Evolutionary conservation across 2,113 vertebrate species (phyloP), one percentile per base, ranked within the genome.

Genomic region (Archilochus colubris): DNA sequence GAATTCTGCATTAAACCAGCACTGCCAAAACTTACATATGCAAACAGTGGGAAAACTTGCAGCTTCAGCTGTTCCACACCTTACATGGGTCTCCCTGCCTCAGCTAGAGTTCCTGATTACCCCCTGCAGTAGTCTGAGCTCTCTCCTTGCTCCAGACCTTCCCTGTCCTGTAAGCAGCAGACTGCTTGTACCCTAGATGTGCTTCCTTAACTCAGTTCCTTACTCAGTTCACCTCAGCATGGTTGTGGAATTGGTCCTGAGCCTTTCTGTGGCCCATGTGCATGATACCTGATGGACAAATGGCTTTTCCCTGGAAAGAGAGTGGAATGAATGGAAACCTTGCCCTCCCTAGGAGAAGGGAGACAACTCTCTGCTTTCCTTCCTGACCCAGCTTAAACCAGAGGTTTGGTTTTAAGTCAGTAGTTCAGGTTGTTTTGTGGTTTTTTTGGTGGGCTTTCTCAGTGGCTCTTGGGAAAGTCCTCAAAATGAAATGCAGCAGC

Each of bases 181-280:
- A 3, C 53, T 10, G 40, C 10, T 18, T 5, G 1, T 9, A 1
- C 66, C 57, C 17, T 21, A 14, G 14, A 1, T 48, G 43, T 69
- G 43, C 40, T 69, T 50, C 44, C 36, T 28, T 25, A 16, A n/a
- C n/a, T n/a, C n/a, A n/a, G n/a, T n/a, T 44, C 40, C 81, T 14
- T 4, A 1, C 31, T 53, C 16, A 31, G 19, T 14, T 31, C 38
- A 11, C 12, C 44, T 17, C 7, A 12, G 38, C 28, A 6, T 3
- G 17, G 31, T 0, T 0, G 1, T 46, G 84, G 80, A 23, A 2
- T 2, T 43, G 25, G 5, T 44, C 33, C 33, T 19, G 51, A 54
- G 40, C 38, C 24, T 54, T n/a, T 10, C 0, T 4, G 12, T 14
- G 25, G 36, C 9, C 38, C 57, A 9, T 5, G 0, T 40, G 63